Evolutionary conservation across 2,113 vertebrate genomes (phyloP).

Genomic region (Syngnathoides biaculeatus): DNA sequence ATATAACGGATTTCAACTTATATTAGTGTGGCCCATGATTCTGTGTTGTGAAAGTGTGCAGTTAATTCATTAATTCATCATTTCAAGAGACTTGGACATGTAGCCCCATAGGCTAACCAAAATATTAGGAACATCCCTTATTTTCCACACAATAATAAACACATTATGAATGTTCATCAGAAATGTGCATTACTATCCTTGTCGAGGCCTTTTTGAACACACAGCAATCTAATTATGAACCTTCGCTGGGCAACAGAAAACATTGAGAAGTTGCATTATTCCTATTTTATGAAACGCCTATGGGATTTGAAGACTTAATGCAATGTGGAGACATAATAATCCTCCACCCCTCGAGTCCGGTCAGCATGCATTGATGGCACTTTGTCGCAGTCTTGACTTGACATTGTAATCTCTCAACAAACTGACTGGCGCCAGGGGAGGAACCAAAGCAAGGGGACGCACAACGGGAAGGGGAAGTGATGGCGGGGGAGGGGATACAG

Average conservation of each 20-base stretch:
- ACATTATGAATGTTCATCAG: background rate
- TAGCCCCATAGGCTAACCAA: background rate
- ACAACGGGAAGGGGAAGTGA: slow-evolving; percentile 1
- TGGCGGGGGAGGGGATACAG: background rate
- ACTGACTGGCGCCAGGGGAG: slow-evolving; percentile 63
- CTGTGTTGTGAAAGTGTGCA: no score
- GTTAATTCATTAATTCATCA: background rate
- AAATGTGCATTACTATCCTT: background rate
- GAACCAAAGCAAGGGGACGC: slow-evolving; percentile 35
- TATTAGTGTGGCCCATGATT: background rate
- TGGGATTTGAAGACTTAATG: slow-evolving; percentile 13
- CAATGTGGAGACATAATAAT: slow-evolving; percentile 27
- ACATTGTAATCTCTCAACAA: slow-evolving; percentile 64
- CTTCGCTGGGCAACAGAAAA: background rate
- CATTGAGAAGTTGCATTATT: background rate
- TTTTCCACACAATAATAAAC: background rate
- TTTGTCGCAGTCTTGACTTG: slow-evolving; percentile 53
- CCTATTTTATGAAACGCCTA: background rate
- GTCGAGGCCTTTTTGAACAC: background rate
- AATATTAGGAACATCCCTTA: background rate
- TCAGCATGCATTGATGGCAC: slow-evolving; percentile 47
- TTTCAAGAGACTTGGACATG: background rate
- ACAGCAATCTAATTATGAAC: background rate
- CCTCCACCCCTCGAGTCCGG: slow-evolving; percentile 30
- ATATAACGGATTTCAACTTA: background rate